Percentiles rank a stretch among this genome's conserved stretches.
Conservation (phyloP, 2,888 invertebrate genomes). For the Phragmatobia fuliginosa region DNA sequence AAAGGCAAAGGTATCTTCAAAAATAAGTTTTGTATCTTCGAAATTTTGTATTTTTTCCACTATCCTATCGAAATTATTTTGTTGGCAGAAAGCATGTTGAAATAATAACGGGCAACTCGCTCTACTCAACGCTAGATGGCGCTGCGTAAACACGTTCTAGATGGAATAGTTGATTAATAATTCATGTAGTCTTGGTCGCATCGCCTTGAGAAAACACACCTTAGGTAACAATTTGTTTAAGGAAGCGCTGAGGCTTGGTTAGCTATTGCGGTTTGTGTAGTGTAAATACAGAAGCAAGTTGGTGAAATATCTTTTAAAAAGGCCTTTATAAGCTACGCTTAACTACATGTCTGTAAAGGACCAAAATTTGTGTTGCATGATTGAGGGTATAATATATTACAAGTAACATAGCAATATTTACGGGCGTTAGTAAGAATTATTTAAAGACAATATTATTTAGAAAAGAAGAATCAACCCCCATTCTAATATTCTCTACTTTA, state of each 20-base stretch:
- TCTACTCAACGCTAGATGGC: constrained; percentile 24
- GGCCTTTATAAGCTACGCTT: no score
- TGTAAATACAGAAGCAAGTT: background rate
- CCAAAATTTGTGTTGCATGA: no score
- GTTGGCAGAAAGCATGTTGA: constrained; percentile 8
- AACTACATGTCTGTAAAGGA: no score
- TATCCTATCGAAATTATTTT: constrained; percentile 6
- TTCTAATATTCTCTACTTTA: no score
- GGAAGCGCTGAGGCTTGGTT: constrained; percentile 19
- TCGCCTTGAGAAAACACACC: constrained; percentile 38
- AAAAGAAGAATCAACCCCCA: no score
- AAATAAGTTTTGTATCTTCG: background rate
- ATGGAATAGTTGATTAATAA: constrained; percentile 30
- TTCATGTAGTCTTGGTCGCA: constrained; percentile 33
- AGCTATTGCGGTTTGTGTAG: constrained; percentile 19
- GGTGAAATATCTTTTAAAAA: no score
- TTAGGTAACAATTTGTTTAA: constrained; percentile 38
- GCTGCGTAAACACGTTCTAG: constrained; percentile 21
- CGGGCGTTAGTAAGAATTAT: no score
- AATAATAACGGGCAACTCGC: constrained; percentile 11
- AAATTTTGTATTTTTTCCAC: background rate
- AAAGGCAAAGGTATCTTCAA: background rate
- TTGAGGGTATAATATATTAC: background rate
- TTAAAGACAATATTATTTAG: no score
- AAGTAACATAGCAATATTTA: no score